phyloP scores from a whole-genome alignment of 2,113 vertebrate species.

The Amia ocellicauda region DNA sequence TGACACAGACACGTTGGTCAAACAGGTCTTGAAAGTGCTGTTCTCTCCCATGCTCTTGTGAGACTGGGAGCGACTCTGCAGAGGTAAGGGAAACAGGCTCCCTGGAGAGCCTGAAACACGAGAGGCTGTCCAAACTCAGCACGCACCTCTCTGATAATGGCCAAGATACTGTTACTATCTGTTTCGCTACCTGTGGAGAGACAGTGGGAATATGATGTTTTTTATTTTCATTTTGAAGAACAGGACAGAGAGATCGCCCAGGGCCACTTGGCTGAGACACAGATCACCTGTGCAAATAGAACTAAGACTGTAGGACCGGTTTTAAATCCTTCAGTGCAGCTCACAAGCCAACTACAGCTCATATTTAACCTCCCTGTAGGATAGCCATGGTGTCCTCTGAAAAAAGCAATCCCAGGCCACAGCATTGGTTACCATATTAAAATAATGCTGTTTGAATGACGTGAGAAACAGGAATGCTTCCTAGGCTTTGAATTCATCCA shows the following conservation, averaged over 20 bases:
- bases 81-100: no score
- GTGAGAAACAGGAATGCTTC: no score
- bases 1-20: no score
- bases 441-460: no score
- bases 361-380: background rate
- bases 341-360: background rate
- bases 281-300: conserved; percentile 61
- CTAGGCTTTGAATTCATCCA: no score
- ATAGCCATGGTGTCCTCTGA: background rate
- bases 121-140: no score
- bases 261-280: conserved; percentile 24
- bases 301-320: conserved; percentile 32
- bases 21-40: no score
- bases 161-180: conserved; percentile 32
- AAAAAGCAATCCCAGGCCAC: background rate
- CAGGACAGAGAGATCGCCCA: conserved; percentile 23
- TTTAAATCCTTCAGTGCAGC: conserved; percentile 29
- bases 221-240: conserved; percentile 5
- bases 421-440: no score
- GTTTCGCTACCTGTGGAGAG: conserved; percentile 31
- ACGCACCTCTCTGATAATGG: background rate
- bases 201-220: conserved; percentile 1
- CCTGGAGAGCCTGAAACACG: no score
- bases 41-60: no score
- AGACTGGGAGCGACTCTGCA: no score